Base-by-base conservation (phyloP, 2,113 vertebrate genomes). In the Sclerurus mexicanus region DNA sequence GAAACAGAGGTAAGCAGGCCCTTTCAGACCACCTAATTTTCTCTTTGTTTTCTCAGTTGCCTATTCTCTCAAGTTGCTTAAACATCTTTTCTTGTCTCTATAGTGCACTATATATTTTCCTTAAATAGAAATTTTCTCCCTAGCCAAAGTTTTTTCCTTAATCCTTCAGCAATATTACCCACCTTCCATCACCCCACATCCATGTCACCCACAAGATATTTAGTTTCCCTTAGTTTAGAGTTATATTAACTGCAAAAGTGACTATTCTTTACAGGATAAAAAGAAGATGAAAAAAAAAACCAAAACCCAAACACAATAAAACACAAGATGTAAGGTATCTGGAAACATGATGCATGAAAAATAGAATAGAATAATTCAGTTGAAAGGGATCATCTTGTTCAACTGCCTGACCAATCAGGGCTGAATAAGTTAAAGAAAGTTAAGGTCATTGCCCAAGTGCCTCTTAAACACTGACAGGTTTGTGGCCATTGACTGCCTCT, bases 271-370 rank as follows among this genome's bases (percentile, higher is more conserved):
- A 66, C 1, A 46, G 3, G 5, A 5, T 33, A 53, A 80, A 44
- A 72, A 24, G 4, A 74, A n/a, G 4, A 6, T 5, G 4, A 9
- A 16, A 5, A 52, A 31, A 37, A 74, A 44, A 50, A 0, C 4
- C 0, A 74, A 44, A 50, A 0, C 4, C 0, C 22, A 39, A 39
- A 23, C 11, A n/a, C 23, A 73, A 13, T 8, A 80, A 60, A 50
- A 3, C 6, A 60, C 5, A 75, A 44, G 10, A 35, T 25, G 9
- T 7, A 64, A 69, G 17, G 27, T 24, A 67, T 14, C 17, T 64
- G 40, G 7, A 91, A 83, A 85, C 18, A 53, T 44, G 39, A 24
- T 18, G 49, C 2, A 5, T 72, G 59, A 80, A 89, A 84, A 53
- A 37, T 7, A 33, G 18, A 79, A 52, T 8, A 50, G 35, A 78